Conservation (phyloP, 2,888 invertebrate species). For the Pyrocoelia pectoralis region DNA sequence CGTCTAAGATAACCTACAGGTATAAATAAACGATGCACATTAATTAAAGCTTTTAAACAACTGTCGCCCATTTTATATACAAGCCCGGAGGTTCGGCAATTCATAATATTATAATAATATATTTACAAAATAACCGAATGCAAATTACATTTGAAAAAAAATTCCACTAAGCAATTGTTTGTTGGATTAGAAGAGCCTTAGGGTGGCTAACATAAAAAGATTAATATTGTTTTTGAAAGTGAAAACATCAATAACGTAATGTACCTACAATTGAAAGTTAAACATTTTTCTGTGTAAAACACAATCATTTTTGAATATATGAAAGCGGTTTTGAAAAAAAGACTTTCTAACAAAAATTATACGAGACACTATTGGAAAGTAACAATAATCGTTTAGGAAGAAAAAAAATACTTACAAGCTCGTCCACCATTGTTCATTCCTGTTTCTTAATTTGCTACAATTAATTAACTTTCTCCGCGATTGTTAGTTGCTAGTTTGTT, state of each 20-base stretch:
- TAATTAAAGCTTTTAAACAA: too few relatives aligned
- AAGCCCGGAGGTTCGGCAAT: neutral
- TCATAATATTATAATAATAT: neutral
- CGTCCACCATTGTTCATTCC: neutral
- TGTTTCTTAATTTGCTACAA: slow-evolving; percentile 6
- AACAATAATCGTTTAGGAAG: neutral
- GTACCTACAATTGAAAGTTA: neutral
- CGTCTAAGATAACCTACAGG: too few relatives aligned
- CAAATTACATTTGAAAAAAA: neutral
- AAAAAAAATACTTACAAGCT: slow-evolving; percentile 8
- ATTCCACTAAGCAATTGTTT: neutral
- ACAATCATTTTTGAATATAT: neutral
- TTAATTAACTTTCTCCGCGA: slow-evolving; percentile 9
- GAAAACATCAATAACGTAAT: neutral
- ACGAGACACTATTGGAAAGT: slow-evolving; percentile 2
- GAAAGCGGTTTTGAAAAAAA: slow-evolving; percentile 1
- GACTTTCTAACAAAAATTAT: slow-evolving; percentile 4
- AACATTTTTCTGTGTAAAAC: neutral
- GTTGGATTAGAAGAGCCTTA: neutral
- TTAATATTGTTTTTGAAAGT: slow-evolving; percentile 4
- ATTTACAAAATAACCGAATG: slow-evolving; percentile 4
- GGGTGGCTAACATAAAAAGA: neutral
- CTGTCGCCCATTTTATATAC: neutral
- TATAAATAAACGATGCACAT: too few relatives aligned
- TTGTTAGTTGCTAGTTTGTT: neutral